Evolutionary conservation across 2,888 invertebrate species (phyloP), one percentile per base, ranked within the genome.

Genomic region (Sphinx pinastri): DNA sequence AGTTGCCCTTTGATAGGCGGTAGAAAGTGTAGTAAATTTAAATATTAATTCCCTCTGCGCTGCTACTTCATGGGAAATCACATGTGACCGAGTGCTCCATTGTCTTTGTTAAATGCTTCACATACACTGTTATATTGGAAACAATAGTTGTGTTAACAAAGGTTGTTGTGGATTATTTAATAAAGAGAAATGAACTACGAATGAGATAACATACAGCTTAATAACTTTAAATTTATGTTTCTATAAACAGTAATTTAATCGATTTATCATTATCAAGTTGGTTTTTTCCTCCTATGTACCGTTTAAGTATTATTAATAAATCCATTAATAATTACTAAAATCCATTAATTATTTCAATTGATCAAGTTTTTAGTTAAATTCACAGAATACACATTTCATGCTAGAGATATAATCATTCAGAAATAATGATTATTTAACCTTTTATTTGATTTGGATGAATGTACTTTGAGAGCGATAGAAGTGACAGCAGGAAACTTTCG

Each of bases 81-180:
- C 68, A 68, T 19, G 52, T 68, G 55, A 16, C 55, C 16, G n/a
- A 60, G n/a, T 60, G 55, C 7, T 68, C 55, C 45, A 55, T 68
- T 68, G 55, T 68, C 54, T 68, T 68, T 68, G 68, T 55, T 68
- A n/a, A 38, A 13, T 31, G 51, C 38, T 52, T 45, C 11, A 55
- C 38, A 55, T 13, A 67, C 16, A 19, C 57, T 57, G 25, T 57
- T 25, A 25, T 25, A 57, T 25, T 57, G 13, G 25, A 51, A 19
- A 60, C 47, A 12, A 45, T 47, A 11, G n/a, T 19, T 55, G 16
- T 55, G 19, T 55, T 11, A 19, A 55, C 55, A 55, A 54, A 54
- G 16, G 54, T 54, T n/a, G 6, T 54, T 54, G 8, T 16, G 16
- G n/a, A 54, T 54, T 54, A 16, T 54, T 54, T 38, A 38, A 8